phyloP scores from a whole-genome alignment of 2,888 invertebrate genomes.

The Lottia gigantea region DNA sequence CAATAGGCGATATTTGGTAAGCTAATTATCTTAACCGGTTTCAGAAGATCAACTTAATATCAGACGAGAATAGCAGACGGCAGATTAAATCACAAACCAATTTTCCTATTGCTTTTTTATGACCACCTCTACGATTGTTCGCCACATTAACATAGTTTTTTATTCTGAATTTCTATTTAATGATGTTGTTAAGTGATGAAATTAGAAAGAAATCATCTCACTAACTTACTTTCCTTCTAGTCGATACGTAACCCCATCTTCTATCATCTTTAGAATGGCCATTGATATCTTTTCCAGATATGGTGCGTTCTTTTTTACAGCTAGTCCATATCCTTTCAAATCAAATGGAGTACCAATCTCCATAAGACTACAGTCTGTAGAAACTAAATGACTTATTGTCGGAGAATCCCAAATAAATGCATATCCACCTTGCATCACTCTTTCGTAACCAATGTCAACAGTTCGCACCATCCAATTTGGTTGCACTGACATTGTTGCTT shows the following conservation, averaged over 20 bases:
- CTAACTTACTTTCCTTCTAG: conserved; percentile 58
- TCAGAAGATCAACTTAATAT: too few relatives aligned
- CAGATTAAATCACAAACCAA: too few relatives aligned
- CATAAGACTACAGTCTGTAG: conserved; percentile 56
- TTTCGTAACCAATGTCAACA: conserved; percentile 51
- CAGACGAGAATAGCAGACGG: too few relatives aligned
- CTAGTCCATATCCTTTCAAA: conserved; percentile 60
- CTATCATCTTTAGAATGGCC: conserved; percentile 54
- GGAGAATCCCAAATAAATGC: conserved; percentile 66
- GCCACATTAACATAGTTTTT: conserved; percentile 1
- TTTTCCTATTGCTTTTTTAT: too few relatives aligned
- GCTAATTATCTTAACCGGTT: too few relatives aligned
- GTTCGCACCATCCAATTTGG: conserved; percentile 49
- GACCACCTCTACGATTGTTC: too few relatives aligned
- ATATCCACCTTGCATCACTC: conserved; percentile 53
- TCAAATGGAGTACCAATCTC: conserved; percentile 61
- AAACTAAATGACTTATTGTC: conserved; percentile 52
- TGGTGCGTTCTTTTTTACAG: conserved; percentile 49
- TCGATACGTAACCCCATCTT: conserved; percentile 52
- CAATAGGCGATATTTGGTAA: too few relatives aligned
- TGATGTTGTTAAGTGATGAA: not conserved
- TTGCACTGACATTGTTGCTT: conserved; percentile 53
- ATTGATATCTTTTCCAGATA: conserved; percentile 52
- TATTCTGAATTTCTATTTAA: conserved; percentile 2
- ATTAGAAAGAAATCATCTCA: not conserved